Evolutionary conservation across 2,113 vertebrate genomes (phyloP).

Genomic region (Atlantisia rogersi): DNA sequence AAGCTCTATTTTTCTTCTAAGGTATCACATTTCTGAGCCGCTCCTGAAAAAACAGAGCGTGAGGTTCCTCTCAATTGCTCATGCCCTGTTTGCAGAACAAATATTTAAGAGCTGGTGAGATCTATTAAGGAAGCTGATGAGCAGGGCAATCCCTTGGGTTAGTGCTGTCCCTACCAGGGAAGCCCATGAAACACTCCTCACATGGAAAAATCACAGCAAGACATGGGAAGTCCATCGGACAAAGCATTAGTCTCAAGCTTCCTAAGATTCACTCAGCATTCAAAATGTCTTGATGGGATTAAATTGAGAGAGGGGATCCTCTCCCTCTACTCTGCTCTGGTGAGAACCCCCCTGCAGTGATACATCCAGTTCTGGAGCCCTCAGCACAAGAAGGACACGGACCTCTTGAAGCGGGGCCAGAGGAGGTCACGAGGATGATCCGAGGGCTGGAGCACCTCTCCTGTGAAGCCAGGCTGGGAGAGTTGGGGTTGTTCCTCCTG

Average conservation of each 20-base stretch:
- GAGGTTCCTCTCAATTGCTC: not conserved
- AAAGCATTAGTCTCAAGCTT: not conserved
- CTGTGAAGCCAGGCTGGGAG: too few relatives aligned
- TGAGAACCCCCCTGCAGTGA: too few relatives aligned
- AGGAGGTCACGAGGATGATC: too few relatives aligned
- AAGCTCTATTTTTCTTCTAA: not conserved
- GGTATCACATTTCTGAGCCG: not conserved
- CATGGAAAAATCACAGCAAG: not conserved
- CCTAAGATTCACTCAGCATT: rapidly evolving
- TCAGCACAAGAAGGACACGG: too few relatives aligned
- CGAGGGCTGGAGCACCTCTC: too few relatives aligned
- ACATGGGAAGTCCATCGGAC: rapidly evolving
- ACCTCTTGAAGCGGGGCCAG: too few relatives aligned
- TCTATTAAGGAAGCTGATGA: not conserved
- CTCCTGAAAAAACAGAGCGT: not conserved
- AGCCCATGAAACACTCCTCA: not conserved
- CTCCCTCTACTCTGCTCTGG: too few relatives aligned
- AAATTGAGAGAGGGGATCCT: not conserved
- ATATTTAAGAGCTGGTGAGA: not conserved
- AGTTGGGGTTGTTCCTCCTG: too few relatives aligned
- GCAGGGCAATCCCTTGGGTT: not conserved
- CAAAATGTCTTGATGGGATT: not conserved
- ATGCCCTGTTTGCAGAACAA: not conserved
- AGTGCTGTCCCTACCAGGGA: not conserved
- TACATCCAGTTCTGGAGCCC: too few relatives aligned